Percentiles rank a stretch among this genome's conserved stretches.
Evolutionary conservation across 2,888 invertebrate species (phyloP).

Genomic region (Conus canariensis): DNA sequence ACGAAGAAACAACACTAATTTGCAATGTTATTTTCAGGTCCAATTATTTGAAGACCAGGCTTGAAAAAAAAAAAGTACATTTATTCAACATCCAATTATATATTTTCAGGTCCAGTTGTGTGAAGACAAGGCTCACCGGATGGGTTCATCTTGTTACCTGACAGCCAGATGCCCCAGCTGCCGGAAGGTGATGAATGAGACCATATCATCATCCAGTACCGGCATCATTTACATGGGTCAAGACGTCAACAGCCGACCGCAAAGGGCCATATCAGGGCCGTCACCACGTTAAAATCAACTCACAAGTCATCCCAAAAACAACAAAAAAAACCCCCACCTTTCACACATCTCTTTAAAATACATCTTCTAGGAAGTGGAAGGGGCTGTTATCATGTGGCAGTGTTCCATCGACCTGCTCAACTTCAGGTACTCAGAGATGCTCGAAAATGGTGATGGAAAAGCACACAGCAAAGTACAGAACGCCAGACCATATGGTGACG

Average conservation of each 20-base stretch:
- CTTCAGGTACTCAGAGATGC: not conserved
- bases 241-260: too few relatives aligned
- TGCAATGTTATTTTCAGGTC: too few relatives aligned
- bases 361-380: not conserved
- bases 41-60: too few relatives aligned
- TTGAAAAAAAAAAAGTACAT: too few relatives aligned
- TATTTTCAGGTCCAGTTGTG: not conserved
- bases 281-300: too few relatives aligned
- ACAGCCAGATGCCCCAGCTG: not conserved
- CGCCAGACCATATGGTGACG: not conserved
- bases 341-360: too few relatives aligned
- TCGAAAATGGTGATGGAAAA: not conserved
- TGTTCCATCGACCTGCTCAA: not conserved
- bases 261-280: too few relatives aligned
- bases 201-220: too few relatives aligned
- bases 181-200: not conserved
- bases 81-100: too few relatives aligned
- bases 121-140: not conserved
- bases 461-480: not conserved
- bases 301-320: too few relatives aligned
- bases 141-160: constrained; percentile 3
- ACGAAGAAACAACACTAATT: too few relatives aligned
- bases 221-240: not conserved
- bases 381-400: not conserved
- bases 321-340: too few relatives aligned